These are phyloP conservation scores for Allobates femoralis DNA, from an alignment of 2,797 vertebrate species.

Conservation along the genomic window DNA sequence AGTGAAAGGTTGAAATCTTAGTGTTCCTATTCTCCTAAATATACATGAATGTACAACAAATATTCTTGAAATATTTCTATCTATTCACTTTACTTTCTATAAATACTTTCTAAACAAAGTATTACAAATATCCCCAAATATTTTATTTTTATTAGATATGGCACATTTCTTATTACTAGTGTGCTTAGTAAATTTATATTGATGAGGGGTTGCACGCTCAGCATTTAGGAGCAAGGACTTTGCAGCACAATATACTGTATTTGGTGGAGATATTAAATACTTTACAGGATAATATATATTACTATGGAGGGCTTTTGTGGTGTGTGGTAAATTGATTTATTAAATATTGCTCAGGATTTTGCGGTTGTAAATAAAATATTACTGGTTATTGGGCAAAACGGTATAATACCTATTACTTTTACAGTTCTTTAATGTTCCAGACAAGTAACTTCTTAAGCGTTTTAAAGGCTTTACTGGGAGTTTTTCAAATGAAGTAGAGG, in stretches of 20 bases:
- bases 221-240: conserved; percentile 28
- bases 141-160: background rate
- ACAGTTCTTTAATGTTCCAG: conserved; percentile 53
- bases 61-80: background rate
- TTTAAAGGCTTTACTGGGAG: conserved; percentile 62
- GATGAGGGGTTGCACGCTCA: conserved; percentile 20
- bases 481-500: conserved; percentile 64
- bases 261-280: conserved; percentile 41
- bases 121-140: background rate
- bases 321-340: conserved; percentile 57
- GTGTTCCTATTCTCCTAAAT: no score
- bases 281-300: conserved; percentile 42
- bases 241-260: conserved; percentile 33
- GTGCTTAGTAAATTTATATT: background rate
- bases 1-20: background rate
- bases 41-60: background rate
- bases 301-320: conserved; percentile 49
- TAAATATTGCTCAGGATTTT: conserved; percentile 53
- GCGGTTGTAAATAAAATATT: conserved; percentile 55
- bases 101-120: background rate
- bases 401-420: conserved; percentile 56
- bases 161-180: background rate
- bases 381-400: conserved; percentile 52
- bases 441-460: conserved; percentile 64
- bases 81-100: no score